Evolutionary conservation across 2,888 invertebrate genomes (phyloP).

Genomic region (Sepiola atlantica): DNA sequence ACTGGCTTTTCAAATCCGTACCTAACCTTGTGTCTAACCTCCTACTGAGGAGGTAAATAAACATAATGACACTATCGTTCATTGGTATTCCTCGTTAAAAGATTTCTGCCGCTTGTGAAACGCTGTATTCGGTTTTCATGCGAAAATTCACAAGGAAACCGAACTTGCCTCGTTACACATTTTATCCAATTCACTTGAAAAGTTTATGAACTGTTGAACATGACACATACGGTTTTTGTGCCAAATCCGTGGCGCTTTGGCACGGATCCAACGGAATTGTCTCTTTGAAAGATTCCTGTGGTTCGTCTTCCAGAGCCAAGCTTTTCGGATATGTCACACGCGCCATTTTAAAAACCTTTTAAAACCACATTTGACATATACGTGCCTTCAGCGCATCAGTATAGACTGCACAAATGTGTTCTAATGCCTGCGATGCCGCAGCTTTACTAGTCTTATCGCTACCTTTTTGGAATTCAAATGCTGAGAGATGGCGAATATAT

Average conservation of each 20-base stretch:
- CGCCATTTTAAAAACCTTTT: not conserved
- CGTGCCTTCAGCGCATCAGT: not conserved
- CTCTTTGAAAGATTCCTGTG: not conserved
- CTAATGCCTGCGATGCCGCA: not conserved
- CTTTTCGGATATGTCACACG: not conserved
- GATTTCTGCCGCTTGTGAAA: not conserved
- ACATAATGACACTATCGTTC: no score
- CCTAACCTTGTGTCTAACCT: no score
- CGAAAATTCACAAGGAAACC: not conserved
- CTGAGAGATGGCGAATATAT: constrained; percentile 2
- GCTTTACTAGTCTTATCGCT: not conserved
- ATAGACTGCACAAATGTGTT: not conserved
- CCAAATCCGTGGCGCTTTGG: not conserved
- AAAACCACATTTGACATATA: constrained; percentile 24
- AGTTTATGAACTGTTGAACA: not conserved
- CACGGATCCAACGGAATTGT: not conserved
- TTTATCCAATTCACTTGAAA: not conserved
- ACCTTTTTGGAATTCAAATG: not conserved
- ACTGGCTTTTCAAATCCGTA: no score
- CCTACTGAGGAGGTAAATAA: no score
- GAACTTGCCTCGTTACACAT: not conserved
- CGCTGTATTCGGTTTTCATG: not conserved
- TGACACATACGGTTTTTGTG: not conserved
- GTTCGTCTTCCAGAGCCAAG: not conserved
- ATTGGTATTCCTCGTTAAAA: constrained; percentile 5